Percentiles rank a stretch among this genome's conserved stretches.
Evolutionary conservation across 1,140 invertebrate species (phyloP).

Genomic region (Temnothorax curvispinosus): DNA sequence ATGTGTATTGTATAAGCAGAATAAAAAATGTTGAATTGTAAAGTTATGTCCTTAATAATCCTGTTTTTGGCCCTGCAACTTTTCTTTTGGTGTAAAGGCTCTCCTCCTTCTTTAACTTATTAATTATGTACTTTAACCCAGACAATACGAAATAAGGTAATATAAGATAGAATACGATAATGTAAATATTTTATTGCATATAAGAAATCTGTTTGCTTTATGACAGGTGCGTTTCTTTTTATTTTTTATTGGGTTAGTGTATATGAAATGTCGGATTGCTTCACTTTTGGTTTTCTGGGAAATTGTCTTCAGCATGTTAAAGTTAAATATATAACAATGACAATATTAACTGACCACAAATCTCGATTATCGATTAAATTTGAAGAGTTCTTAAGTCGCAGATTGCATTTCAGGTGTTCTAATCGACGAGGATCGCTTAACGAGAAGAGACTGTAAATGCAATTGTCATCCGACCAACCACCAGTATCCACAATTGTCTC

Average conservation of each 20-base stretch:
- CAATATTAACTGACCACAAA: conserved; percentile 6
- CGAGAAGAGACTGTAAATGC: conserved; percentile 44
- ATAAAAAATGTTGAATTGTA: neutral
- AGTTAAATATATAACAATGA: neutral
- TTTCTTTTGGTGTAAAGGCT: neutral
- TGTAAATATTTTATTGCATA: neutral
- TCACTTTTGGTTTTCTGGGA: neutral
- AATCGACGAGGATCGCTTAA: conserved; percentile 73
- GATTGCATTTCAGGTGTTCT: conserved; percentile 75
- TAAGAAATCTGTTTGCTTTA: neutral
- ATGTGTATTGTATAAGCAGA: neutral
- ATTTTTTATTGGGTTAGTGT: neutral
- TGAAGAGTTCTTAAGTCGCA: conserved; percentile 47
- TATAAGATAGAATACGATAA: neutral
- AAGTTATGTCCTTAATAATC: neutral
- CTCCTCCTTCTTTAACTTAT: neutral
- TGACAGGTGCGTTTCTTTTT: neutral
- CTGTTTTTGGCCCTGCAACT: neutral
- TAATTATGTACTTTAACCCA: conserved; percentile 5
- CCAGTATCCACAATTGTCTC: conserved; percentile 30
- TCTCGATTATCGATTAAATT: neutral
- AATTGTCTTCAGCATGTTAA: conserved; percentile 19
- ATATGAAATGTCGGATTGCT: neutral
- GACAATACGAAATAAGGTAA: neutral
- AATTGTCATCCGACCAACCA: conserved; percentile 60